phyloP scores from a whole-genome alignment of 2,888 invertebrate species.

The Horisme vitalbata region DNA sequence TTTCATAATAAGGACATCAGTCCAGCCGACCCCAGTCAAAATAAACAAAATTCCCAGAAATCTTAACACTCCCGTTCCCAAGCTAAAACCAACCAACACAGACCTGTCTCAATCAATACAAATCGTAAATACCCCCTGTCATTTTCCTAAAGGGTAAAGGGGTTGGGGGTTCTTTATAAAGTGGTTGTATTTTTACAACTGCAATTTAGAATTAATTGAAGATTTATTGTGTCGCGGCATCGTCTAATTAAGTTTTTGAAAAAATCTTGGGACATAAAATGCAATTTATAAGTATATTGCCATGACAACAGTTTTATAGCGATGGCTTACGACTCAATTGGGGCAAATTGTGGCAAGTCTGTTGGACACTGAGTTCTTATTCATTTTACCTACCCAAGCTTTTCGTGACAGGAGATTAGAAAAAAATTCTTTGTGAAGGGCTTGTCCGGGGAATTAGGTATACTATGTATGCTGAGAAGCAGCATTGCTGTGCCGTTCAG shows the following conservation, averaged over 20 bases:
- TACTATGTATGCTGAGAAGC: too few species aligned
- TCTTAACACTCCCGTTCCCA: conserved; percentile 19
- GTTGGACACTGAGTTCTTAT: conserved; percentile 3
- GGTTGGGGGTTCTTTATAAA: conserved; percentile 15
- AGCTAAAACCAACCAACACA: conserved; percentile 2
- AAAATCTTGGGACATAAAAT: conserved; percentile 33
- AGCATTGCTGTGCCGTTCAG: too few species aligned
- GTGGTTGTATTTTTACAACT: conserved; percentile 32
- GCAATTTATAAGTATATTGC: conserved; percentile 41
- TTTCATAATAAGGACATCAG: neutral
- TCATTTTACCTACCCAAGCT: too few species aligned
- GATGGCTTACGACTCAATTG: conserved; percentile 23
- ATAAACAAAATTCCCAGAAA: conserved; percentile 36
- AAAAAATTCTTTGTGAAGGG: too few species aligned
- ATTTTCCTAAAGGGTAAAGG: neutral
- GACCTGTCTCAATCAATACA: conserved; percentile 20
- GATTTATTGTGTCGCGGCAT: conserved; percentile 39
- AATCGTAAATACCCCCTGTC: neutral
- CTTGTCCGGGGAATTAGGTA: too few species aligned
- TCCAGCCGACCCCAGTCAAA: neutral
- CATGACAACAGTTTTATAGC: conserved; percentile 46
- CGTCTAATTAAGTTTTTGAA: conserved; percentile 44
- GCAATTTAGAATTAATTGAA: conserved; percentile 37
- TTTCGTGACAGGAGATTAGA: too few species aligned
- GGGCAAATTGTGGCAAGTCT: conserved; percentile 17